A percentile compares a stretch with the other conserved stretches of the same genome.
Evolutionary conservation across 1,140 invertebrate genomes (phyloP).

Genomic region (Hypsibius dujardini): DNA sequence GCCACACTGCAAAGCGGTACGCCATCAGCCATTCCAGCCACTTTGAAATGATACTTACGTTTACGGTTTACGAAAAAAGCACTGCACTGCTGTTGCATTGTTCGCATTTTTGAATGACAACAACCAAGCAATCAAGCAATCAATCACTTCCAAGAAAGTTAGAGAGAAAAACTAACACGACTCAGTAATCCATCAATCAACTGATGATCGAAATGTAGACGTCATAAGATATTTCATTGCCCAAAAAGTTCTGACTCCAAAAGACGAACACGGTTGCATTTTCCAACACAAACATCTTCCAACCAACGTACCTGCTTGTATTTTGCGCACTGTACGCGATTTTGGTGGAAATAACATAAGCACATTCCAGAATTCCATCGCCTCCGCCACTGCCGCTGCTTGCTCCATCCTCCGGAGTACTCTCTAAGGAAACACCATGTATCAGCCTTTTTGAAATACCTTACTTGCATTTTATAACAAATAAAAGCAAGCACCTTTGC

Average conservation of each 20-base stretch:
- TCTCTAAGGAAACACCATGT: background rate
- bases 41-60: too few relatives aligned
- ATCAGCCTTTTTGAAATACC: constrained; percentile 17
- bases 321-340: constrained; percentile 18
- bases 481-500: constrained; percentile 53
- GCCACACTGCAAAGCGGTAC: constrained; percentile 44
- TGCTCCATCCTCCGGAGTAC: constrained; percentile 8
- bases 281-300: constrained; percentile 13
- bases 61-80: too few relatives aligned
- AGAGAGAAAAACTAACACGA: too few relatives aligned
- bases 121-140: too few relatives aligned
- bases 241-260: background rate
- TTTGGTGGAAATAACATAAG: constrained; percentile 18
- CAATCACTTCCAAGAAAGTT: too few relatives aligned
- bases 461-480: constrained; percentile 21
- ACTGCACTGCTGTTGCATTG: too few relatives aligned
- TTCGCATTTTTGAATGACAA: too few relatives aligned
- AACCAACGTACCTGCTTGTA: constrained; percentile 18
- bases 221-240: background rate
- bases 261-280: background rate
- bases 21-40: background rate
- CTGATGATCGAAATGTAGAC: background rate
- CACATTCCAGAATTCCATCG: constrained; percentile 2
- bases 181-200: constrained; percentile 18
- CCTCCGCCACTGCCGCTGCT: constrained; percentile 13